Base-by-base conservation (phyloP, 2,113 vertebrate species). In the Mesocricetus auratus region DNA sequence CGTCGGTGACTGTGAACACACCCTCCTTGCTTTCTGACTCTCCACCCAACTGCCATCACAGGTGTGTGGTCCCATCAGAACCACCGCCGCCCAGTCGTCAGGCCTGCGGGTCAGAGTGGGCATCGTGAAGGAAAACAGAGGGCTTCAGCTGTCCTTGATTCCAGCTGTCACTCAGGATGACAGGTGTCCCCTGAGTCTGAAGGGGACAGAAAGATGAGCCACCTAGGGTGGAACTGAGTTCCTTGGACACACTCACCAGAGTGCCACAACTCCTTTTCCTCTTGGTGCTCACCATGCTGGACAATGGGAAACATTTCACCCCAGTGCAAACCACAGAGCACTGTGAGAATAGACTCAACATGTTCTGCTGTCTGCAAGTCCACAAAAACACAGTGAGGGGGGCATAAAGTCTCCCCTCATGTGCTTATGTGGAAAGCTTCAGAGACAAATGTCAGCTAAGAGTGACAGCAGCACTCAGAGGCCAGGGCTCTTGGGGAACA, bases 321-420 rank as follows among this genome's bases (percentile, higher is more conserved):
- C 19, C 1, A 22, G 26, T 26, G 53, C 22, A 62, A 78, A 53
- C 4, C 26, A 5, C 6, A 17, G 71, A 39, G 24, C 47, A 0
- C 50, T 0, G 0, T 12, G 58, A 78, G 16, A 53, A 36, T 13
- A 58, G 50, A 12, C 16, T 78, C 33, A 36, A 5, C 39, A 56
- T 1, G 13, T 58, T 86, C 62, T 88, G 36, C 53, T 13, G 12
- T 45, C 33, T 22, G 26, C 11, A 64, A 71, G 50, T 9, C 15
- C 5, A 36, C 0, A 0, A 9, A 47, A 36, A 62, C 66, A 36
- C 2, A 33, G 6, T 47, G 19, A 15, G 58, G 7, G 56, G 4
- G 2, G n/a, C 8, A 8, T 1, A 0, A 1, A 26, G n/a, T 12
- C 17, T 77, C 39, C 33, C 24, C 26, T 2, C 0, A 0, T 5